Base-by-base conservation (phyloP, 2,113 vertebrate species). In the Argyrosomus japonicus region DNA sequence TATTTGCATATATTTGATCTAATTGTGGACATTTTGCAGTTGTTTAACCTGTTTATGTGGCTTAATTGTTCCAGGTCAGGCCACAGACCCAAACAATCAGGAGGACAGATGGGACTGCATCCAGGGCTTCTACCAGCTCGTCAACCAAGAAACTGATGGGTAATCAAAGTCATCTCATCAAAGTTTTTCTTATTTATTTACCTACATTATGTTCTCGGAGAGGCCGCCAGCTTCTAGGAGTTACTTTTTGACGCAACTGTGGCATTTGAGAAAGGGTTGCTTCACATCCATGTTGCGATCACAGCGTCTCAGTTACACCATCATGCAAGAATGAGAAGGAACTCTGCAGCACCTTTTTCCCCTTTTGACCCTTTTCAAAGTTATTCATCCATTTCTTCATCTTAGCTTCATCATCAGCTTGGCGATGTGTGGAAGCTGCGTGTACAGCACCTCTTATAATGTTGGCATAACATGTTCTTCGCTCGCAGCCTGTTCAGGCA, bases 91-190 rank as follows among this genome's bases (percentile, higher is more conserved):
- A 2, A 93, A 93, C 10, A 73, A 91, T 82, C 6, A 87, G 0
- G 95, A 93, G 56, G 96, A 97, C 64, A 94, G 95, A 81, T 98
- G 97, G 97, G 96, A 97, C 62, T 94, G 90, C 65, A 96, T 98
- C 86, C 96, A 97, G 92, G 90, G 65, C 61, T 97, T 98, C 92
- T 97, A 95, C 50, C 94, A 96, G 61, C 95, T 94, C 45, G 95
- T 98, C 85, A 97, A 97, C 51, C 72, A 94, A 0, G 92, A 95
- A 51, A 29, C 27, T 0, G 94, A 93, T 2, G 95, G 97, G 97
- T 98, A 92, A 96, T 40, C 7, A 40, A 40, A 40, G 36, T 9
- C 36, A 9, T 93, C 27, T 15, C 10, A 32, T n/a, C 25, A 50
- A 36, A 21, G 4, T 61, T 12, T 27, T n/a, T 14, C 23, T 70